Evolutionary conservation across 2,113 vertebrate species (phyloP).

Genomic region (Bos taurus): ARS-UCD2.0 NC_037338.1:106572001-106572500

Average conservation of each 20-base stretch:
- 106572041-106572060: background rate
- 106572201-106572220: background rate
- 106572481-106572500: constrained; percentile 67
- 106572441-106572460: background rate
- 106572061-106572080: background rate
- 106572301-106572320: background rate
- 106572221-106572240: background rate
- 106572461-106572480: background rate
- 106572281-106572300: background rate
- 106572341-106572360: background rate
- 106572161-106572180: background rate
- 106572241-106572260: background rate
- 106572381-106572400: background rate
- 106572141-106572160: too few species aligned
- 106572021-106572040: background rate
- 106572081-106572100: background rate
- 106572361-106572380: background rate
- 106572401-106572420: background rate
- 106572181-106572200: too few species aligned
- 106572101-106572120: background rate
- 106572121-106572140: background rate
- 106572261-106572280: background rate
- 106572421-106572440: background rate
- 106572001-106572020: background rate
- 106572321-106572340: accelerated